Base-by-base conservation (phyloP, 2,888 invertebrate species). In the Tetheella fluctuosa region DNA sequence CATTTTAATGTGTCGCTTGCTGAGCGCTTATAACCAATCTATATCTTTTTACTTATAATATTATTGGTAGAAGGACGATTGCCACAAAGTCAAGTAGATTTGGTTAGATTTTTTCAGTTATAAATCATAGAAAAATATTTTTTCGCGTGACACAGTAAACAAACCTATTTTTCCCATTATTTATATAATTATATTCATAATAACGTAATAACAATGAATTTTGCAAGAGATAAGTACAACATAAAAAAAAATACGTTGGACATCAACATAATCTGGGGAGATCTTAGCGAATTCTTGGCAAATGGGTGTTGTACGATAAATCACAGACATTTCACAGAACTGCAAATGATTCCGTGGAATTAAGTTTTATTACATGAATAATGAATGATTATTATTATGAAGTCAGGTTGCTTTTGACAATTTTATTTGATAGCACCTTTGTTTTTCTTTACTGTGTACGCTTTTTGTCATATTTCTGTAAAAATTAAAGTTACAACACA, bases 241-340 rank as follows among this genome's bases (percentile, higher is more conserved):
- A 48, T 48, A 17, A 48, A 48, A 25, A n/a, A 48, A 48, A 48
- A 20, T 48, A 39, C 48, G 17, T 48, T 48, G 17, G 20, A 48
- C 48, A 48, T 48, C 20, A 48, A 1, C 48, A 48, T 48, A 48
- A 48, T 48, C 48, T 48, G 48, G 20, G 10, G 48, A n/a, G 42
- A 48, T 48, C 20, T 48, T 48, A 10, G 17, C 48, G 48, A 48
- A 48, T 48, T 48, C 48, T 48, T 48, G 17, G 20, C 48, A 48
- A 48, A 48, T 48, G 48, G 48, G 48, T 48, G 48, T 48, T 48
- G 48, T 48, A 48, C 48, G 17, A 48, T 20, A 48, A 48, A 48
- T 48, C 48, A 20, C 20, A 20, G 48, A 48, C 48, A 20, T 48
- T 48, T 48, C 48, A 48, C 48, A 48, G 48, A 48, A 48, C 48